Conservation (phyloP, 2,797 vertebrate species). For the Premnoplex brunnescens region DNA sequence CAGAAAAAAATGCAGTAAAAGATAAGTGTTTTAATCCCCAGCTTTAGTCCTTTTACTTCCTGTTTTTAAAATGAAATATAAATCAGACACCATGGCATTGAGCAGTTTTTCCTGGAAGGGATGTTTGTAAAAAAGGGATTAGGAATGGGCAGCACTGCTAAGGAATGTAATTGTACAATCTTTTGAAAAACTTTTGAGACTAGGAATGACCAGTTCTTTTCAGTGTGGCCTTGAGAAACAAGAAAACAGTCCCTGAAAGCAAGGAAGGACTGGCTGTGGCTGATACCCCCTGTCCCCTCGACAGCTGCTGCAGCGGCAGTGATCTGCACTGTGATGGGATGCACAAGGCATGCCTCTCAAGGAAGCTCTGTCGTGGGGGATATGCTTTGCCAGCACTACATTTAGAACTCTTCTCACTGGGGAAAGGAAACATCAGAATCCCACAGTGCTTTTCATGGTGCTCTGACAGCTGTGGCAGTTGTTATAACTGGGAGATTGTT, state of each 20-base stretch:
- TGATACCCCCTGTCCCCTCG: neutral
- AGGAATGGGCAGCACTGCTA: slow-evolving; percentile 69
- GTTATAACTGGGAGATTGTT: neutral
- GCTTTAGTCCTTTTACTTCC: slow-evolving; percentile 80
- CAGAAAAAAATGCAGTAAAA: slow-evolving; percentile 72
- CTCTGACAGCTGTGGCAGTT: neutral
- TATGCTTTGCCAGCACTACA: neutral
- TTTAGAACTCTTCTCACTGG: neutral
- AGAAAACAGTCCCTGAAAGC: slow-evolving; percentile 58
- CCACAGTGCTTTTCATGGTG: neutral
- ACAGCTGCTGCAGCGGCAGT: neutral
- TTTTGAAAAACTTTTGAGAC: slow-evolving; percentile 74
- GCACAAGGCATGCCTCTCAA: neutral
- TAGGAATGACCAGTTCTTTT: slow-evolving; percentile 67
- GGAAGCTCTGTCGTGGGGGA: accelerated
- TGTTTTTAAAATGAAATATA: slow-evolving; percentile 81
- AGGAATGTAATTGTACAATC: slow-evolving; percentile 78
- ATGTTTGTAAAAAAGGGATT: slow-evolving; percentile 75
- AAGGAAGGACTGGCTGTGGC: neutral
- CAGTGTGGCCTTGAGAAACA: slow-evolving; percentile 51
- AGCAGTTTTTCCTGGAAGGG: slow-evolving; percentile 76
- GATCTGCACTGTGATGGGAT: neutral
- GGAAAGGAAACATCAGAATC: neutral
- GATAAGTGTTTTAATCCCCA: slow-evolving; percentile 81
- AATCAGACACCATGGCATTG: slow-evolving; percentile 70